Base-by-base conservation (phyloP, 2,113 vertebrate genomes). In the Phylloscopus trochiloides region DNA sequence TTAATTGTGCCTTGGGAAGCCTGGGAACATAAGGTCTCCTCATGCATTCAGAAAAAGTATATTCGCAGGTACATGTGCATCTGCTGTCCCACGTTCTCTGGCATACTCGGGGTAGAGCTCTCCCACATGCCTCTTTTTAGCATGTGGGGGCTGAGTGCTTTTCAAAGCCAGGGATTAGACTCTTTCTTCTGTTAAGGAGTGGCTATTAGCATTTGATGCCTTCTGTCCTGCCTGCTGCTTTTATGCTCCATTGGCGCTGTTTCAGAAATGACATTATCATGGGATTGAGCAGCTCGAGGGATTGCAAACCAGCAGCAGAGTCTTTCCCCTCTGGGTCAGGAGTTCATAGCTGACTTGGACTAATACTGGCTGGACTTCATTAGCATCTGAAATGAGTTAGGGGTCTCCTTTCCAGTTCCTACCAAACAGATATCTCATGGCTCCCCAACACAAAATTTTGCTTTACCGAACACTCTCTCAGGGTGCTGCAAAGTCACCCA, bases 211-310 rank as follows among this genome's bases (percentile, higher is more conserved):
- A 83, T 86, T 84, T 77, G 93, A 90, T 96, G 86, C 94, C 96
- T 96, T 93, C 93, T 97, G 92, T 95, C 94, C 88, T 90, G 93
- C 94, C 93, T 93, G 88, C 82, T 95, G 93, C 93, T 95, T 95
- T 97, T 90, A 88, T 96, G 96, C 90, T 97, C 90, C 88, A 72
- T 90, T 95, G 93, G 90, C 57, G 1, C 88, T 57, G 82, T 80
- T 96, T 95, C 94, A 95, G 93, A 94, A 97, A 95, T 92, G 72
- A 95, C 93, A 95, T 95, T 96, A 94, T 95, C 83, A 20, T 48
- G 92, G 92, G 92, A 96, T 72, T 94, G 95, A 96, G 79, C 68
- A 55, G 82, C 92, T 93, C 65, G 9, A 75, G 72, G 90, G 82
- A 74, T 63, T 90, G 92, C 84, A 90, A 96, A 90, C 7, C 10